Evolutionary conservation across 2,797 vertebrate genomes (phyloP), one percentile per base, ranked within the genome.

Genomic region (Sphenopsis melanotis): DNA sequence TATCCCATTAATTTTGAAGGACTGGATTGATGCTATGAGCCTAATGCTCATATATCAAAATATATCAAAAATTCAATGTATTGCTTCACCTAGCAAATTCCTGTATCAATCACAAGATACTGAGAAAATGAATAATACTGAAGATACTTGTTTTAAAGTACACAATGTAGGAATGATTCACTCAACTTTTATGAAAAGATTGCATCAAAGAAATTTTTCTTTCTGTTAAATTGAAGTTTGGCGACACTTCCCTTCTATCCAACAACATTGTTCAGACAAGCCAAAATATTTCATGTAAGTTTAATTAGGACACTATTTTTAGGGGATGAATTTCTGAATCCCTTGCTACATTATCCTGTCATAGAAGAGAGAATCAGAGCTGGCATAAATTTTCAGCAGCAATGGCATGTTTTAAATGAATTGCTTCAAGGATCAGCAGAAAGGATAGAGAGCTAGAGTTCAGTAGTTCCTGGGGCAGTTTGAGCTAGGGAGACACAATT

Each of bases 221-320:
- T 88, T 70, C 32, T 53, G 22, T 49, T 70, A 46, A 22, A 34
- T 32, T 60, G 20, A 50, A 59, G 10, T 32, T 82, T 56, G 64
- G 29, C 23, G 79, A 61, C 42, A 42, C 5, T 65, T 81, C 29
- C 21, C 11, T 52, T 89, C 24, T 59, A 23, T 63, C 11, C 1
- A 22, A 75, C 20, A 68, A 47, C 21, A 34, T 42, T 36, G 19
- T 55, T 83, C 78, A 63, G 44, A 78, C 29, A 87, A 89, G 49
- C 12, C 63, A 82, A 86, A 94, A 85, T 23, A 50, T 84, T 89
- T 78, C 64, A 81, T 56, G 44, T 29, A 66, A 77, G 83, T 92
- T 83, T 91, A 87, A 91, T 92, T 75, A 83, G 47, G 52, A 56
- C 6, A 29, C n/a, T 87, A 71, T 78, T 87, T 90, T 91, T 89